Conservation (phyloP, 2,888 invertebrate genomes). For the Tubiluchus corallicola region DNA sequence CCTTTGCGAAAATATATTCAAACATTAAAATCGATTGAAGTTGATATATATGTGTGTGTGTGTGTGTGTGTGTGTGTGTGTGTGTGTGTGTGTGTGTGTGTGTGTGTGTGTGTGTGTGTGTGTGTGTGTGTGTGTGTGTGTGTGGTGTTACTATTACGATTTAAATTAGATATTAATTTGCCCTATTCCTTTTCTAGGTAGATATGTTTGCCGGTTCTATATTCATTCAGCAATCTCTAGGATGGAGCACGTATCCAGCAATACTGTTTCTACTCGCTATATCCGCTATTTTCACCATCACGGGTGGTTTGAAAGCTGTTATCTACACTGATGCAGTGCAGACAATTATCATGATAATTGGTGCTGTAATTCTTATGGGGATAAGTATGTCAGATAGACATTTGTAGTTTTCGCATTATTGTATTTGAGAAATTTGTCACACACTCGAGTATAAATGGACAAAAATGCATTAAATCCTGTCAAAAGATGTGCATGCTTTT, state of each 20-base stretch:
- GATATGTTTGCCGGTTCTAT: slow-evolving; percentile 36
- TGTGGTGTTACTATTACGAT: no score
- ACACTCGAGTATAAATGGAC: no score
- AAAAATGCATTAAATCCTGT: no score
- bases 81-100: no score
- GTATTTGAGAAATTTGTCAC: background rate
- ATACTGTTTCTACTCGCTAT: slow-evolving; percentile 33
- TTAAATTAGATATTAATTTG: no score
- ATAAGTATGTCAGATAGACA: slow-evolving; percentile 26
- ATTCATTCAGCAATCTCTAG: slow-evolving; percentile 35
- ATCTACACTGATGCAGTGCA: slow-evolving; percentile 38
- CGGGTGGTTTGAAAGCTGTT: slow-evolving; percentile 35
- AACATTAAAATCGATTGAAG: no score
- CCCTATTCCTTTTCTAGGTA: slow-evolving; percentile 27
- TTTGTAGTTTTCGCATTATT: slow-evolving; percentile 5
- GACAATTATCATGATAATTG: slow-evolving; percentile 35
- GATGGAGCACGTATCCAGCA: slow-evolving; percentile 33
- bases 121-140: no score
- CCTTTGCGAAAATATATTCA: no score
- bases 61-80: no score
- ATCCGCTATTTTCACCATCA: slow-evolving; percentile 35
- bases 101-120: no score
- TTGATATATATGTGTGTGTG: no score
- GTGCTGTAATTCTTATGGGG: slow-evolving; percentile 34
- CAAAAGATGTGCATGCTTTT: no score